Percentiles rank a stretch among this genome's conserved stretches.
Evolutionary conservation across 2,113 vertebrate species (phyloP).

Genomic region (Pogona vitticeps): DNA sequence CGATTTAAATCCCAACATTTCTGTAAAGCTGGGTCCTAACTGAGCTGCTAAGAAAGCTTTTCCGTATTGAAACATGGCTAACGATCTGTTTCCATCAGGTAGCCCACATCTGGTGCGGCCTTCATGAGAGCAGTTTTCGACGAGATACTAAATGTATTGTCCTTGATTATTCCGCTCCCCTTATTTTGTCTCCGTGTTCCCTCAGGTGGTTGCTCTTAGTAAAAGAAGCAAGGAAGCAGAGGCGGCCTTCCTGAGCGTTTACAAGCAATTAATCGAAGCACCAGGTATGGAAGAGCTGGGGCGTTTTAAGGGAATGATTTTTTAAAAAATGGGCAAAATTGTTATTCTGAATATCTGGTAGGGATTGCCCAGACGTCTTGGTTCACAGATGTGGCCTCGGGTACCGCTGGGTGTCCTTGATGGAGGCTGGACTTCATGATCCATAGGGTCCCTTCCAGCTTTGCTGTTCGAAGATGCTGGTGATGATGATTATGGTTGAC

Average conservation of each 20-base stretch:
- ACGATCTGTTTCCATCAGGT: neutral
- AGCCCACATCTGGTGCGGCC: neutral
- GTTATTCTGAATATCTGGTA: neutral
- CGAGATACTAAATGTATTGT: too few relatives aligned
- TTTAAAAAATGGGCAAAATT: neutral
- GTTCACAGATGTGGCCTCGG: too few relatives aligned
- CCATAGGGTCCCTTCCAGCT: too few relatives aligned
- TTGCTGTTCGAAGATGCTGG: too few relatives aligned
- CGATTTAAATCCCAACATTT: neutral
- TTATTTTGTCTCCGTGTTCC: slow-evolving; percentile 38
- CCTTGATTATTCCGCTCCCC: slow-evolving; percentile 16
- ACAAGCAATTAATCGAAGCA: slow-evolving; percentile 93
- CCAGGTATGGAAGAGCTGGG: slow-evolving; percentile 87
- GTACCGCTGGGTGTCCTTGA: too few relatives aligned
- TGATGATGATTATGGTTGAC: too few relatives aligned
- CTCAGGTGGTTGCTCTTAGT: slow-evolving; percentile 94
- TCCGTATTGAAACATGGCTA: neutral
- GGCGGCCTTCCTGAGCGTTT: slow-evolving; percentile 94
- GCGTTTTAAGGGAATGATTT: slow-evolving; percentile 39
- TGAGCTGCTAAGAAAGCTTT: neutral
- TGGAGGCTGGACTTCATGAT: too few relatives aligned
- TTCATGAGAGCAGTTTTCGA: neutral
- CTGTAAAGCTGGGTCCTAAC: neutral
- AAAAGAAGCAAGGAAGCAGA: slow-evolving; percentile 97
- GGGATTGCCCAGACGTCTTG: neutral